These are phyloP conservation scores for Zoroaster sp. DNA, from an alignment of 53 echinoderm and acorn worm species.

Conservation along the genomic window DNA sequence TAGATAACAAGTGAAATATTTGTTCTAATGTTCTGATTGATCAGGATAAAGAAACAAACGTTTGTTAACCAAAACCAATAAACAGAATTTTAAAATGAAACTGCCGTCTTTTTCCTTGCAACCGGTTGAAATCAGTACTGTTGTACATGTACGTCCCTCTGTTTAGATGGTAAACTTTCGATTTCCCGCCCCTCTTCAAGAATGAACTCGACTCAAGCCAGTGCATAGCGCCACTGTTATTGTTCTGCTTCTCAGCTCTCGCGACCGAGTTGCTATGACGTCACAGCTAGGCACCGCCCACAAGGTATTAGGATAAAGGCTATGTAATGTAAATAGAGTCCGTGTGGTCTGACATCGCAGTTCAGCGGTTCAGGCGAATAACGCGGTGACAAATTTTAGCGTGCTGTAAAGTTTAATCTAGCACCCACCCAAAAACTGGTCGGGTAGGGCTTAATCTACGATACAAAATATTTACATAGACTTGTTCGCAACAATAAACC, in stretches of 20 bases:
- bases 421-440: background rate
- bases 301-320: background rate
- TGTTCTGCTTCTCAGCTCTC: slow-evolving; percentile 38
- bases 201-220: slow-evolving; percentile 25
- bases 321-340: background rate
- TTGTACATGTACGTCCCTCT: background rate
- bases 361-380: background rate
- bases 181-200: background rate
- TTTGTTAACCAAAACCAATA: background rate
- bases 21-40: too few relatives aligned
- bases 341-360: background rate
- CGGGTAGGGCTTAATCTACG: background rate
- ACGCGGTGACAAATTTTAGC: background rate
- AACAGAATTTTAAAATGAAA: background rate
- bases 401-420: background rate
- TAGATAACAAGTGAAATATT: too few relatives aligned
- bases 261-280: slow-evolving; percentile 50
- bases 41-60: too few relatives aligned
- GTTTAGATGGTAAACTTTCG: background rate
- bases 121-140: background rate
- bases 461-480: background rate
- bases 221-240: background rate
- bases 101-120: background rate
- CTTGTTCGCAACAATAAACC: background rate
- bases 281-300: slow-evolving; percentile 50